Percentiles rank a stretch among this genome's conserved stretches.
Conservation (phyloP, 2,113 vertebrate species). For the Hoplias malabaricus region DNA sequence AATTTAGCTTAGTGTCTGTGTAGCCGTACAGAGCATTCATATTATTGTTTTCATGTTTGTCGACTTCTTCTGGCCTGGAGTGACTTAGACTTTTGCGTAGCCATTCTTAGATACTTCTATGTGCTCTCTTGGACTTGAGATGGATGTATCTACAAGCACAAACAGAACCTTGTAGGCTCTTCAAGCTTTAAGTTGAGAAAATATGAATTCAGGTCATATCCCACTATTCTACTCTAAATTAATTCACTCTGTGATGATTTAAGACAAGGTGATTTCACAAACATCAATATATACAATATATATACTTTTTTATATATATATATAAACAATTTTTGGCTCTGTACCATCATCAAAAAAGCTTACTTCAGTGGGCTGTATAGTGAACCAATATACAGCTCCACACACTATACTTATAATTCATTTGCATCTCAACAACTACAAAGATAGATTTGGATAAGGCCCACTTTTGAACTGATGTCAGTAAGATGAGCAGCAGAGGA, state of each 20-base stretch:
- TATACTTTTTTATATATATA: background rate
- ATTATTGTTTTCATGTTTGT: no score
- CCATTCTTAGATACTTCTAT: no score
- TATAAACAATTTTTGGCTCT: background rate
- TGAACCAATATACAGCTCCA: background rate
- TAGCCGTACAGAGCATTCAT: no score
- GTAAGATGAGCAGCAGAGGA: background rate
- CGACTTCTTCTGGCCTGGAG: no score
- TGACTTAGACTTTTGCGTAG: no score
- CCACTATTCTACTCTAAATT: background rate
- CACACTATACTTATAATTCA: background rate
- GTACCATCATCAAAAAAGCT: background rate
- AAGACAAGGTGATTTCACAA: background rate
- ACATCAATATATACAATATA: no score
- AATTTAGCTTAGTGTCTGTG: no score
- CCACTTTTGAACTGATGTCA: conserved; percentile 9
- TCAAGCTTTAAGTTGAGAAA: background rate
- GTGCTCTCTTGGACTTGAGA: background rate
- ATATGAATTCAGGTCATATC: background rate
- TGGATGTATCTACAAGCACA: background rate
- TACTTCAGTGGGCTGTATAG: background rate
- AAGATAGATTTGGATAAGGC: conserved; percentile 13
- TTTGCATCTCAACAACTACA: background rate
- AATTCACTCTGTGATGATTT: background rate
- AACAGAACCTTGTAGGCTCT: background rate